phyloP scores from a whole-genome alignment of 2,888 invertebrate species.

The Pollenia amentaria region DNA sequence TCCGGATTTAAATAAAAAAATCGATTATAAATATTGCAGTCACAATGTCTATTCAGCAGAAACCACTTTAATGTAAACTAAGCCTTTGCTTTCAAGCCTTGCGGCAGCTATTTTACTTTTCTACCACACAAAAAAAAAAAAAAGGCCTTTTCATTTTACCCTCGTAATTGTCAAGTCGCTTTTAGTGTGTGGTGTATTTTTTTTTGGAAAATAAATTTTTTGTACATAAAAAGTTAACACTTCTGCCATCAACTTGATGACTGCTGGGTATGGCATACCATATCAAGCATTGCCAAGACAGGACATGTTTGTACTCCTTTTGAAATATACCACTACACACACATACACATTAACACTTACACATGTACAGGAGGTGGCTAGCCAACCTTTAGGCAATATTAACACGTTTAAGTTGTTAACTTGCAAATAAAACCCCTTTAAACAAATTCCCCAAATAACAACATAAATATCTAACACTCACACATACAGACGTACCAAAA shows the following conservation, averaged over 20 bases:
- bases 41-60: no score
- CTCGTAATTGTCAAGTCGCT: neutral
- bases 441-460: constrained; percentile 64
- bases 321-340: no score
- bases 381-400: constrained; percentile 61
- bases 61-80: no score
- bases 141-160: no score
- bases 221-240: constrained; percentile 58
- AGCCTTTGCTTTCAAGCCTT: no score
- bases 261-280: neutral
- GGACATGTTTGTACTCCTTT: neutral
- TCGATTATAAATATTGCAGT: no score
- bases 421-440: constrained; percentile 61
- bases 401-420: constrained; percentile 69
- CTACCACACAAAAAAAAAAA: no score
- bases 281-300: constrained; percentile 2
- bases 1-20: no score
- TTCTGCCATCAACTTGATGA: constrained; percentile 35
- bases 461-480: constrained; percentile 50
- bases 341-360: no score
- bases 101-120: no score
- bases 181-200: constrained; percentile 1
- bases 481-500: neutral
- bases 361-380: constrained; percentile 5
- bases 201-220: neutral